Evolutionary conservation across 2,113 vertebrate genomes (phyloP).

Genomic region (Platysternon megacephalum): DNA sequence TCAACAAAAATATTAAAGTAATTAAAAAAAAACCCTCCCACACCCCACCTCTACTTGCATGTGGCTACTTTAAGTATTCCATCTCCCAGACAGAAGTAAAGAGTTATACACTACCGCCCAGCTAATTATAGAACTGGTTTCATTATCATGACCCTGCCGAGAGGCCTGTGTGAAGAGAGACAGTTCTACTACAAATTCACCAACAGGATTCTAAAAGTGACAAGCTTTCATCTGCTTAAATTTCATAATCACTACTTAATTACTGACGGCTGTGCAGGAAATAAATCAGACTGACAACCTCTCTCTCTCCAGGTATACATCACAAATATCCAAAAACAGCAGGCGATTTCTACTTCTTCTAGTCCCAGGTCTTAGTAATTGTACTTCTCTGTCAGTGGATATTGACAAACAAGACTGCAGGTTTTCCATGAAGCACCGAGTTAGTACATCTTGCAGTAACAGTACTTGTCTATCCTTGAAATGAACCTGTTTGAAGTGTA

Average conservation of each 20-base stretch:
- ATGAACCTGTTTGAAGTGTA: not conserved
- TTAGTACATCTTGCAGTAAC: not conserved
- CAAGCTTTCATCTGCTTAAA: not conserved
- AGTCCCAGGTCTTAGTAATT: rapidly evolving
- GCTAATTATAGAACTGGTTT: slow-evolving; percentile 70
- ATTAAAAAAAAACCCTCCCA: not conserved
- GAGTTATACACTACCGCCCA: slow-evolving; percentile 24
- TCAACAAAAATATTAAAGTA: not conserved
- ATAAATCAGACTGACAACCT: rapidly evolving
- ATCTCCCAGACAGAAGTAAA: not conserved
- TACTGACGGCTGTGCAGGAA: rapidly evolving
- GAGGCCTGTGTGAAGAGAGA: slow-evolving; percentile 39
- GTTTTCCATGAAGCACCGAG: not conserved
- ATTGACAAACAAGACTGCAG: not conserved
- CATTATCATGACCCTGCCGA: not conserved
- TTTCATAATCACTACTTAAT: not conserved
- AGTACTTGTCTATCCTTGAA: not conserved
- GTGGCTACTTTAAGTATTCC: not conserved
- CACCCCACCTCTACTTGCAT: rapidly evolving
- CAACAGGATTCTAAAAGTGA: slow-evolving; percentile 63
- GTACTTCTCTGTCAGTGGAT: not conserved
- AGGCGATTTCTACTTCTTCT: not conserved
- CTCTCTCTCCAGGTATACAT: not conserved
- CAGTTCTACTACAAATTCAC: slow-evolving; percentile 54
- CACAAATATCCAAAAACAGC: not conserved